Conservation (phyloP, 2,797 vertebrate species). For the Anabacerthia variegaticeps region DNA sequence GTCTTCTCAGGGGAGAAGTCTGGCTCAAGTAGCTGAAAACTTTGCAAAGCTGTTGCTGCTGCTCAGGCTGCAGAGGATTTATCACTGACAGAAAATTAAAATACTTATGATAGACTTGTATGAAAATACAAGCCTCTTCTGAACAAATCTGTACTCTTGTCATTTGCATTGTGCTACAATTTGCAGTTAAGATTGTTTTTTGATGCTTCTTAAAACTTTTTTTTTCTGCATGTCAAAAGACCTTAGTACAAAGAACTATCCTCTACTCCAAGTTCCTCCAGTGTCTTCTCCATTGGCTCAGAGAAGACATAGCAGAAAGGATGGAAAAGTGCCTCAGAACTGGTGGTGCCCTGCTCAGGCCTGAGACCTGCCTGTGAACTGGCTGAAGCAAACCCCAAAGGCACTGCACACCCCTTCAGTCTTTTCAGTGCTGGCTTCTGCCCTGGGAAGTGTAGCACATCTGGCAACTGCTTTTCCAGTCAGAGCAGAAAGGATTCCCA, state of each 20-base stretch:
- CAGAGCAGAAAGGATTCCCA: not conserved
- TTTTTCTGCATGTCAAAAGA: not conserved
- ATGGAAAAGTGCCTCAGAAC: not conserved
- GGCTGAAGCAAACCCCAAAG: accelerated
- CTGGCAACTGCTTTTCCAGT: not conserved
- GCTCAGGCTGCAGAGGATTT: not conserved
- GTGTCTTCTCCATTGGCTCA: not conserved
- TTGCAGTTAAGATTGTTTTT: not conserved
- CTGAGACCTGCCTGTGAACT: not conserved
- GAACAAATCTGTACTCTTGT: not conserved
- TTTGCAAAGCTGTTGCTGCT: not conserved
- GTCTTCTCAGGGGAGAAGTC: not conserved
- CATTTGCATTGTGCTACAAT: not conserved
- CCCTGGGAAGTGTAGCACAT: not conserved
- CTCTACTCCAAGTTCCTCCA: not conserved
- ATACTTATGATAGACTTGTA: not conserved
- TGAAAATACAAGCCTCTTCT: not conserved
- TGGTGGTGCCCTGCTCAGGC: not conserved
- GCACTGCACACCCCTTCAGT: not conserved
- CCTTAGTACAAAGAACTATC: not conserved
- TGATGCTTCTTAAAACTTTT: not conserved
- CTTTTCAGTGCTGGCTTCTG: not conserved
- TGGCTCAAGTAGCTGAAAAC: not conserved
- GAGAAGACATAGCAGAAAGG: not conserved
- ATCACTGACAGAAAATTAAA: not conserved